A percentile compares a stretch with the other conserved stretches of the same genome.
Evolutionary conservation across 2,113 vertebrate genomes (phyloP).

Genomic region (Alligator sinensis): DNA sequence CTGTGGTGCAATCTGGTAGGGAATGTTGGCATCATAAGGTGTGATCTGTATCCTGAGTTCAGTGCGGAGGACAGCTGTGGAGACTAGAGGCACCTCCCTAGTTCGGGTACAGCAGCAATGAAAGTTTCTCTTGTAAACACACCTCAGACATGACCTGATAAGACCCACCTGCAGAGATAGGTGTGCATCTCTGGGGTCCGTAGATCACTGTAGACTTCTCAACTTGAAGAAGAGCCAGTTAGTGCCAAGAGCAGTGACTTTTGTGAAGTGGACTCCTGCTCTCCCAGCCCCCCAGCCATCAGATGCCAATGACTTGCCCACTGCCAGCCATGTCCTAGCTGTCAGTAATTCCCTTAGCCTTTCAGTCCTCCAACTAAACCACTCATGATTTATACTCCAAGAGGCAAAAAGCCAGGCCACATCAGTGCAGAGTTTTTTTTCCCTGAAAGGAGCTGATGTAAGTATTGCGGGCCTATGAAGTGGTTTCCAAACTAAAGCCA

Average conservation of each 20-base stretch:
- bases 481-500: background rate
- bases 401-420: background rate
- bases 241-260: background rate
- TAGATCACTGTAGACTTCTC: background rate
- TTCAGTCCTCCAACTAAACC: background rate
- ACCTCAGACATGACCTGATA: background rate
- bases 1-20: fast-evolving
- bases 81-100: background rate
- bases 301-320: background rate
- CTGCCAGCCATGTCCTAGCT: background rate
- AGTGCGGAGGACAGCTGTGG: background rate
- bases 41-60: background rate
- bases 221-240: fast-evolving
- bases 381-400: background rate
- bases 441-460: background rate
- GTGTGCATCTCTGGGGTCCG: background rate
- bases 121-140: fast-evolving
- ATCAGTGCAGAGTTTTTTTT: background rate
- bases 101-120: background rate
- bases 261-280: background rate
- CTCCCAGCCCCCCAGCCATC: fast-evolving
- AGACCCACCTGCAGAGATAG: background rate
- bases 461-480: background rate
- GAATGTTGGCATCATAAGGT: background rate
- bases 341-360: background rate